phyloP scores from a whole-genome alignment of 2,888 invertebrate species.

The Agrypnus murinus region DNA sequence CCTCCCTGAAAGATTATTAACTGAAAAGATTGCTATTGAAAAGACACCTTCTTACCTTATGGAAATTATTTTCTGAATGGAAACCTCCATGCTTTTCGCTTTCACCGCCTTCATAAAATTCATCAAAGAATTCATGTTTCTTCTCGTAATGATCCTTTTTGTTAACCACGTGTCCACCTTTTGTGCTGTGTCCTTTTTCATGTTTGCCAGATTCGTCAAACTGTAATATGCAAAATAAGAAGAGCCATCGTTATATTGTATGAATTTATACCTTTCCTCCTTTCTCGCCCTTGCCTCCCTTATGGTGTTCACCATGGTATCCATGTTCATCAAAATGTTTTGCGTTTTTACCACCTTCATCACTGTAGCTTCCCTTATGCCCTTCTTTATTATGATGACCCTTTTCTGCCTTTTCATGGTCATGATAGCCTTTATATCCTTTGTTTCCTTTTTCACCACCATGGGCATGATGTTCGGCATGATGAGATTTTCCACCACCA shows the following conservation, averaged over 20 bases:
- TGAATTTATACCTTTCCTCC: constrained; percentile 62
- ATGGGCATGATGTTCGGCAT: constrained; percentile 38
- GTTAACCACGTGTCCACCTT: constrained; percentile 83
- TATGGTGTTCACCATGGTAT: constrained; percentile 71
- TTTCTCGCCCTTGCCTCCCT: constrained; percentile 74
- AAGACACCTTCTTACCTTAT: constrained; percentile 68
- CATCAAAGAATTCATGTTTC: constrained; percentile 85
- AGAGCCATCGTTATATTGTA: background rate
- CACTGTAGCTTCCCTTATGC: constrained; percentile 72
- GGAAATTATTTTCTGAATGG: constrained; percentile 73
- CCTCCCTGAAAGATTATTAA: constrained; percentile 72
- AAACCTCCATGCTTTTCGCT: constrained; percentile 79
- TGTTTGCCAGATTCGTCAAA: constrained; percentile 66
- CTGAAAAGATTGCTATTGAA: background rate
- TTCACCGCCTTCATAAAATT: constrained; percentile 80
- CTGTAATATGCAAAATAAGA: constrained; percentile 56
- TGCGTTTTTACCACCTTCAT: constrained; percentile 65
- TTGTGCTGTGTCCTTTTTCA: constrained; percentile 83
- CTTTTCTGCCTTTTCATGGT: constrained; percentile 65
- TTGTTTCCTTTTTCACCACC: constrained; percentile 67
- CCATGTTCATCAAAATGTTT: constrained; percentile 24
- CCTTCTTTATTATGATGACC: constrained; percentile 71
- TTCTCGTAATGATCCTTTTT: constrained; percentile 86
- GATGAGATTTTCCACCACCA: constrained; percentile 53
- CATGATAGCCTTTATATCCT: constrained; percentile 66